These are phyloP conservation scores for Trichopoda pennipes DNA, from an alignment of 2,888 invertebrate genomes.

Conservation along the genomic window DNA sequence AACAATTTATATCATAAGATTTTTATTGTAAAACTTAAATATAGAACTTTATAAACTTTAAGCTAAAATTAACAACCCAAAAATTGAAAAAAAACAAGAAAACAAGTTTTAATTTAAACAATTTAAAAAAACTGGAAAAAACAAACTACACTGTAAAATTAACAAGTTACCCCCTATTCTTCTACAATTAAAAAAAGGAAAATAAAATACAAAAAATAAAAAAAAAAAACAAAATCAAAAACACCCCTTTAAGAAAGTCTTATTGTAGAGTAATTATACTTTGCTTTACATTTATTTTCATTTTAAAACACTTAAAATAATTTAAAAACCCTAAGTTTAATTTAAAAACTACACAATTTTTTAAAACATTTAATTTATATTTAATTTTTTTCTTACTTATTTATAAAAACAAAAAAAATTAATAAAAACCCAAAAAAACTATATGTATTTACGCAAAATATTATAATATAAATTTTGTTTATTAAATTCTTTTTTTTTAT, in stretches of 20 bases:
- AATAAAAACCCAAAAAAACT: constrained; percentile 33
- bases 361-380: constrained; percentile 60
- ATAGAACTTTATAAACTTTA: constrained; percentile 63
- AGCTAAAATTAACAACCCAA: constrained; percentile 68
- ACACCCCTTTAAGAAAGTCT: background rate
- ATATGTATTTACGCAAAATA: constrained; percentile 67
- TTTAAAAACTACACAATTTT: constrained; percentile 43
- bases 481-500: constrained; percentile 65
- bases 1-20: constrained; percentile 68
- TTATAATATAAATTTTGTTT: constrained; percentile 52
- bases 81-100: constrained; percentile 31
- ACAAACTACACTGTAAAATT: constrained; percentile 64
- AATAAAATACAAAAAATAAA: no score
- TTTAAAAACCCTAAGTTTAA: constrained; percentile 36
- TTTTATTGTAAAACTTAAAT: constrained; percentile 68
- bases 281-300: constrained; percentile 51
- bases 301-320: constrained; percentile 57
- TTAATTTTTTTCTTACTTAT: constrained; percentile 55
- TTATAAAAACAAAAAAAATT: constrained; percentile 30
- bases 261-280: constrained; percentile 47
- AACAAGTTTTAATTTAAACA: constrained; percentile 56
- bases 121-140: constrained; percentile 58
- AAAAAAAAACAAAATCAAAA: background rate
- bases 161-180: constrained; percentile 57
- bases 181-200: constrained; percentile 33